phyloP scores from a whole-genome alignment of 2,797 vertebrate genomes.

The Sciurus carolinensis region DNA sequence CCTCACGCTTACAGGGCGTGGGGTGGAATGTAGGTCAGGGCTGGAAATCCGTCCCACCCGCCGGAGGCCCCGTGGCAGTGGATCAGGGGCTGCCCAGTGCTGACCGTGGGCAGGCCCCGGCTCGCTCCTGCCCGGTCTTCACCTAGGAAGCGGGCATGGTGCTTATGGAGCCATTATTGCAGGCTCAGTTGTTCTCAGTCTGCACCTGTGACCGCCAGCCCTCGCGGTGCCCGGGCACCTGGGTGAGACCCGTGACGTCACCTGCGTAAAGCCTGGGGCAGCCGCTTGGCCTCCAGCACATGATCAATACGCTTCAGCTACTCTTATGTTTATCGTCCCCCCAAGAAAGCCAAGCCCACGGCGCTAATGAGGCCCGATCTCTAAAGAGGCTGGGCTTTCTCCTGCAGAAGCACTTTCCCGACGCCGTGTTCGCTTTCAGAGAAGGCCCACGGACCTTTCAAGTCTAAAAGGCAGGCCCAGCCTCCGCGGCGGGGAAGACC shows the following conservation, averaged over 20 bases:
- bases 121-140: not conserved
- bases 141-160: too few relatives aligned
- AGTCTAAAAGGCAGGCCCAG: conserved; percentile 23
- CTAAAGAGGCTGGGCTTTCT: not conserved
- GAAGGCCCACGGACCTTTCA: conserved; percentile 40
- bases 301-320: not conserved
- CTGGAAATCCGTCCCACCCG: rapidly evolving
- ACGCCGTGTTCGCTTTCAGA: not conserved
- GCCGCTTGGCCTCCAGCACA: too few relatives aligned
- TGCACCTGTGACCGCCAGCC: too few relatives aligned
- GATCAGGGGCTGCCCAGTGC: rapidly evolving
- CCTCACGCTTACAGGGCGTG: too few relatives aligned
- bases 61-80: rapidly evolving
- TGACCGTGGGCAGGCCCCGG: not conserved
- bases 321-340: not conserved
- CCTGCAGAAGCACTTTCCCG: not conserved
- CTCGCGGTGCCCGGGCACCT: too few relatives aligned
- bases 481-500: not conserved
- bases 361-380: not conserved
- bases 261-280: too few relatives aligned
- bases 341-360: not conserved
- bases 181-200: rapidly evolving
- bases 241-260: too few relatives aligned
- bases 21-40: rapidly evolving
- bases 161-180: rapidly evolving